phyloP scores from a whole-genome alignment of 2,113 vertebrate species.

The Cepphus grylle region DNA sequence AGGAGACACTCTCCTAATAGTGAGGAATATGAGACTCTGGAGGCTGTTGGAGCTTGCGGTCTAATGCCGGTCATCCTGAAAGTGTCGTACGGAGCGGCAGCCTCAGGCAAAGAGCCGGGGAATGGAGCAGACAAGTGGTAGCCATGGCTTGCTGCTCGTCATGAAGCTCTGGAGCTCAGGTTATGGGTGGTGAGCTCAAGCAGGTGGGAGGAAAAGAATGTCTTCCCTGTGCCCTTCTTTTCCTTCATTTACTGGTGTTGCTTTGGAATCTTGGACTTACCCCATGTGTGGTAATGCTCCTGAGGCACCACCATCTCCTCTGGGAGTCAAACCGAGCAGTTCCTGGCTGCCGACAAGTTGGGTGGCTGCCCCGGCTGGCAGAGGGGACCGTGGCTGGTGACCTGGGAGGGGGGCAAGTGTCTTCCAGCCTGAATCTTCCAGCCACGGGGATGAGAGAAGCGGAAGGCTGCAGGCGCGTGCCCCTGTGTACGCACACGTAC shows the following conservation, averaged over 20 bases:
- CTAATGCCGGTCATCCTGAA: neutral
- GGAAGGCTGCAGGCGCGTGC: neutral
- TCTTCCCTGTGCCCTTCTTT: neutral
- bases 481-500: too few relatives aligned
- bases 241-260: neutral
- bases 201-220: neutral
- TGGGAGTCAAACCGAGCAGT: accelerated
- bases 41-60: neutral
- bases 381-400: neutral
- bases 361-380: neutral
- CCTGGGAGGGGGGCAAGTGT: accelerated
- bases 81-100: neutral
- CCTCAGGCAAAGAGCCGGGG: neutral
- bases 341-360: neutral
- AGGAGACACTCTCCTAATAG: neutral
- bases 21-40: neutral
- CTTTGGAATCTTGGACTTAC: neutral
- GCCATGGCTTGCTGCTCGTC: neutral
- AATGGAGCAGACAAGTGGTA: neutral
- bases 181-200: neutral
- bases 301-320: neutral
- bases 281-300: neutral
- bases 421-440: neutral
- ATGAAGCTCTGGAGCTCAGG: neutral
- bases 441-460: neutral